Base-by-base conservation (phyloP, 92 coral and sea anemone genomes). In the Epizoanthus illoricatus region DNA sequence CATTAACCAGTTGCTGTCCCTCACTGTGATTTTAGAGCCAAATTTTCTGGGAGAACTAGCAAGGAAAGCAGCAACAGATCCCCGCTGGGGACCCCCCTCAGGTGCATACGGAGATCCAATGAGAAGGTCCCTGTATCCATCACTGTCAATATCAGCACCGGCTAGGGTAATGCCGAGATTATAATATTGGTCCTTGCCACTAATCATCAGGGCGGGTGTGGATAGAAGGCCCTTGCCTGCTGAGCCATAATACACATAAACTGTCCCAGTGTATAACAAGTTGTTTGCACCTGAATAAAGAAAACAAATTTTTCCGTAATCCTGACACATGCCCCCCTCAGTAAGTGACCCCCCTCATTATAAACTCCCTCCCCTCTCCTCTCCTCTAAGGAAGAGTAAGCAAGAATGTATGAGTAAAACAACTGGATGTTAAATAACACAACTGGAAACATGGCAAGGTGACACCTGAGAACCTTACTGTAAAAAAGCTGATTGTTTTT, bases 71-170 rank as follows among this genome's bases (percentile, higher is more conserved):
- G 92, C 88, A 21, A 95, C 96, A 39, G 98, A 93, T 49, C 98
- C 98, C 70, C 96, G 92, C 81, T 95, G 98, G 74, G 94, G 96
- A 71, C 98, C 98, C 64, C 96, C 96, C 86, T 80, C 92, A 52
- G 96, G 90, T 5, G 98, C 95, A 88, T 89, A 96, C 43, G 95
- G 98, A 2, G 98, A 96, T 64, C 98, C 98, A 65, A 96, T 90
- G 13, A 96, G 74, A 68, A 96, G 98, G 86, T 96, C 98, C 75
- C 90, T 91, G 45, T 84, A 86, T 3, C 98, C 98, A 86, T 96
- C 98, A 47, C 63, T 74, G 81, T 96, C 95, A 33, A 96, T 74
- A 71, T 96, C 98, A 11, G 90, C 93, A 55, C 92, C 98, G 66
- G 87, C 62, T 5, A 96, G 90, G 54, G 85, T 89, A 71, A 95